Percentiles rank a stretch among this genome's conserved stretches.
These are phyloP conservation scores for Zhengitettix transpicula DNA, from an alignment of 2,888 invertebrate species.

Conservation along the genomic window DNA sequence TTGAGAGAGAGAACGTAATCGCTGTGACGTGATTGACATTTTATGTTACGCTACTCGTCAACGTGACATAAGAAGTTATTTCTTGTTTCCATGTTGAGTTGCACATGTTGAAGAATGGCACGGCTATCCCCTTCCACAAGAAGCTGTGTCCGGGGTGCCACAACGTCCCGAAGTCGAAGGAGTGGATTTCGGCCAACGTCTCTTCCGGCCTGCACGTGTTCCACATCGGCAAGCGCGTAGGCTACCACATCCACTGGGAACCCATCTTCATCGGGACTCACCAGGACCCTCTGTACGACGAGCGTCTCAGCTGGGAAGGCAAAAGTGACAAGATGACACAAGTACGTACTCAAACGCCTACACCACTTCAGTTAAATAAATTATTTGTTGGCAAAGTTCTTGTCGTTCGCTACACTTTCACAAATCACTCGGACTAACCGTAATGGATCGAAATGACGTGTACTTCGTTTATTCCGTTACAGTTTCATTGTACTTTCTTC, in stretches of 20 bases:
- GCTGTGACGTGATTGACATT: too few species aligned
- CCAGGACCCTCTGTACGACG: conserved; percentile 75
- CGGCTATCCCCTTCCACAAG: conserved; percentile 83
- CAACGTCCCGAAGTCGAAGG: conserved; percentile 67
- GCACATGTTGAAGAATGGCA: conserved; percentile 54
- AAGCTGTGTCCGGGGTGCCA: conserved; percentile 79
- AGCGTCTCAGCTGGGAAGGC: conserved; percentile 85
- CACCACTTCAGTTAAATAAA: not conserved
- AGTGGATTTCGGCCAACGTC: conserved; percentile 63
- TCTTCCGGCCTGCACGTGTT: conserved; percentile 60
- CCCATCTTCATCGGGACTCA: conserved; percentile 87
- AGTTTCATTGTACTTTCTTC: not conserved
- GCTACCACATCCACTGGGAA: conserved; percentile 74
- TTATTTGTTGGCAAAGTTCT: not conserved
- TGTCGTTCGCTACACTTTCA: not conserved
- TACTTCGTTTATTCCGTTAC: too few species aligned
- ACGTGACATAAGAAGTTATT: not conserved
- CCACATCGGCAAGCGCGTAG: conserved; percentile 66
- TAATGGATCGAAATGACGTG: too few species aligned
- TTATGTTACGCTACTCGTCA: not conserved
- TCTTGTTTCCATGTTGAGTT: conserved; percentile 23
- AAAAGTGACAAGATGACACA: conserved; percentile 93
- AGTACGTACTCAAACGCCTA: conserved; percentile 31
- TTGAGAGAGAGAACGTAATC: too few species aligned
- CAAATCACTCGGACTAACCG: too few species aligned